Conservation (phyloP, 2,888 invertebrate species). For the Hartigia nigra region DNA sequence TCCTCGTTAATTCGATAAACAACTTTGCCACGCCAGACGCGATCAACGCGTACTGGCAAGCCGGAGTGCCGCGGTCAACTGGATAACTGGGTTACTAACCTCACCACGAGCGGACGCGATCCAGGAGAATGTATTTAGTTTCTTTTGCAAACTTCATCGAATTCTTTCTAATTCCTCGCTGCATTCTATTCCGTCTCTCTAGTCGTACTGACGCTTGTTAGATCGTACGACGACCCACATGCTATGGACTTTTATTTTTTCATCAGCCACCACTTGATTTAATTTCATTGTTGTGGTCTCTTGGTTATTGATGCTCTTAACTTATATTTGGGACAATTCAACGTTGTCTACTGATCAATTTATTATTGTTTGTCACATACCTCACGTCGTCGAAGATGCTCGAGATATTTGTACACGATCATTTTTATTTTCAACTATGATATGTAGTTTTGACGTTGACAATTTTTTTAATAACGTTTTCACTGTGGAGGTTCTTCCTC, state of each 20-base stretch:
- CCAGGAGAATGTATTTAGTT: constrained; percentile 19
- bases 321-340: background rate
- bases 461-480: background rate
- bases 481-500: background rate
- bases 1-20: background rate
- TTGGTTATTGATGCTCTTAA: background rate
- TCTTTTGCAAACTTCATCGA: background rate
- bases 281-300: background rate
- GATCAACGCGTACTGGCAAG: constrained; percentile 14
- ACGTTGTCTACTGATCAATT: background rate
- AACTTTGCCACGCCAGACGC: background rate
- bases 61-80: constrained; percentile 23
- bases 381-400: background rate
- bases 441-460: background rate
- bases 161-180: background rate
- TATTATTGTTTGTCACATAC: background rate
- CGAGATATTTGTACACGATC: background rate
- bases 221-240: background rate
- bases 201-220: background rate
- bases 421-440: background rate
- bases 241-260: background rate
- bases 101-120: constrained; percentile 19
- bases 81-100: constrained; percentile 40
- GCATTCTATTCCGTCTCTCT: background rate
- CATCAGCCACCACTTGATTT: background rate